Evolutionary conservation across 2,888 invertebrate genomes (phyloP), one percentile per base, ranked within the genome.

Genomic region (Parnassius orleans): DNA sequence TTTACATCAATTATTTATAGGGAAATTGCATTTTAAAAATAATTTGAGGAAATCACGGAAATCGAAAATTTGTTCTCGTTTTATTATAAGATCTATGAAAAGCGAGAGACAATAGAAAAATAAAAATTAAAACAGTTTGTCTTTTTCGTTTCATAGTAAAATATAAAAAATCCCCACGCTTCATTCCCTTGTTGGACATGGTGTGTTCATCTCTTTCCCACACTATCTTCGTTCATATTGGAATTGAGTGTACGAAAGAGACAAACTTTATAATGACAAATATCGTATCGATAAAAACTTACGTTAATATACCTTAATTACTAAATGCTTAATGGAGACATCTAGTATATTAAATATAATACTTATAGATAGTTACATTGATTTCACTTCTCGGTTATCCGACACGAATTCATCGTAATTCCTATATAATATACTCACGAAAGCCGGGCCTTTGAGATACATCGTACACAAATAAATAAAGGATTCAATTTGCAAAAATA

Each of bases 121-220:
- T 80, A 81, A 85, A 73, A 76, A 72, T 62, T 43, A 65, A 69
- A 80, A 85, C 76, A 81, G 79, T 84, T 83, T 86, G 84, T 87
- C 79, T 85, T 87, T 84, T 87, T 86, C 84, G 84, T 87, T 89
- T 87, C 87, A 84, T 90, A 88, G 84, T 90, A 89, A 89, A 90
- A 90, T 90, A 90, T 89, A 85, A 90, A 90, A 89, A 90, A 88
- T 76, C 79, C 81, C 85, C 78, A 84, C 84, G 77, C 83, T 85
- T 82, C 86, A 81, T 83, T 86, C 87, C 90, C 88, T 88, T 84
- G 87, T 86, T 86, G 90, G 90, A 90, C 90, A 83, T 81, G 85
- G 84, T 76, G 48, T 48, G 7, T 66, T 64, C 69, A 69, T 80
- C 79, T 71, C 79, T 60, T 68, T 79, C 78, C 73, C 83, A 75